Evolutionary conservation across 2,797 vertebrate genomes (phyloP).

Genomic region (Chloroceryle amazona): DNA sequence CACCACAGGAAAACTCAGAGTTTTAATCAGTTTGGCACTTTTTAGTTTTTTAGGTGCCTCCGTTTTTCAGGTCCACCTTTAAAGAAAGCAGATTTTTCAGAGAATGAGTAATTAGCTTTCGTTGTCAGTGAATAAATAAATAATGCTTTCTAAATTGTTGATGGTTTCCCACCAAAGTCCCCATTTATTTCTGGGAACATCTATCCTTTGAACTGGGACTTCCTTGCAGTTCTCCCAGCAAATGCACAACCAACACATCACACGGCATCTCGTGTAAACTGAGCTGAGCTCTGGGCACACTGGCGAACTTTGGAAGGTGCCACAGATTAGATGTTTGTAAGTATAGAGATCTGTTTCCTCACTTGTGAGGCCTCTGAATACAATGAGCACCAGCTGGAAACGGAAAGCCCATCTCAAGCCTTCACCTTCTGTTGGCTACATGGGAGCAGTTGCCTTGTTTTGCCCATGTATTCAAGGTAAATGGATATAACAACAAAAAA

Average conservation of each 20-base stretch:
- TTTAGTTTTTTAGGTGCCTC: background rate
- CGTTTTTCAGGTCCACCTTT: background rate
- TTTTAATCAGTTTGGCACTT: background rate
- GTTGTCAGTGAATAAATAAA: background rate
- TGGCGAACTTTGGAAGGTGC: rapidly evolving
- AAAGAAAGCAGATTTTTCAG: background rate
- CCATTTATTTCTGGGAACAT: background rate
- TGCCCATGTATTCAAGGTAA: background rate
- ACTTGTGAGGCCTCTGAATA: background rate
- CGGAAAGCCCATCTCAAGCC: background rate
- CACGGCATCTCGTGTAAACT: background rate
- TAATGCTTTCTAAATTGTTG: background rate
- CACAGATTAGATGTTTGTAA: background rate
- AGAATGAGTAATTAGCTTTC: background rate
- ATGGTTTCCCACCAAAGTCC: background rate
- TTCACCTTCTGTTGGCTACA: background rate
- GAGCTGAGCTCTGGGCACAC: background rate
- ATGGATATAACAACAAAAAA: background rate
- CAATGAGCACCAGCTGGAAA: background rate
- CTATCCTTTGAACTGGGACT: background rate
- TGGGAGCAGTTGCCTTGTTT: background rate
- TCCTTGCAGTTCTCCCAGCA: background rate
- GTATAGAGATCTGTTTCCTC: background rate
- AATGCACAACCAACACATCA: background rate
- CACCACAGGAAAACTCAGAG: too few relatives aligned